Conservation (phyloP, 2,888 invertebrate genomes). For the Mythimna impura region DNA sequence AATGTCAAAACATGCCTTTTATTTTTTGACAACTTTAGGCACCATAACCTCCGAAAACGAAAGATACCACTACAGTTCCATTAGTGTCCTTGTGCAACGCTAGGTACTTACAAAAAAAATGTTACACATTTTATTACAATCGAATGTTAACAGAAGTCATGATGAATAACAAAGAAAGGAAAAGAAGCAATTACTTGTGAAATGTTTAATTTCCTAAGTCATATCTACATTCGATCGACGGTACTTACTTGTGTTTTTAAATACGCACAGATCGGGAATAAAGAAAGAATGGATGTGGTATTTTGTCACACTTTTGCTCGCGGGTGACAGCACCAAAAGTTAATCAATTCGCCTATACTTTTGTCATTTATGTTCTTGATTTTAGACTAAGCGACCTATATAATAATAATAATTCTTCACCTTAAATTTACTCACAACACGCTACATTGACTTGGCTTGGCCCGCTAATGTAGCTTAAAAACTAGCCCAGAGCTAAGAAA, state of each 20-base stretch:
- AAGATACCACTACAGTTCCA: neutral
- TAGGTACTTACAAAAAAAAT: neutral
- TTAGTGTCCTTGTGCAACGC: neutral
- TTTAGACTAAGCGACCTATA: no score
- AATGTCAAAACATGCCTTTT: no score
- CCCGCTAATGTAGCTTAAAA: no score
- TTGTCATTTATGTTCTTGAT: no score
- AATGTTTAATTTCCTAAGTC: constrained; percentile 75
- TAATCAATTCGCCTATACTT: no score
- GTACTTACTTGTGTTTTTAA: constrained; percentile 76
- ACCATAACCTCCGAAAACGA: neutral
- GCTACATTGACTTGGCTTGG: no score
- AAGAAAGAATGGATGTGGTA: constrained; percentile 55
- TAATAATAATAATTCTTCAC: no score
- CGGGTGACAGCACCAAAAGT: no score
- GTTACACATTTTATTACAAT: constrained; percentile 31
- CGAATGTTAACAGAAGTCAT: constrained; percentile 41
- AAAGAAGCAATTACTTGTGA: constrained; percentile 70
- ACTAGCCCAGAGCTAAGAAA: no score
- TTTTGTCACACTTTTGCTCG: neutral
- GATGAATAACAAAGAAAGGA: constrained; percentile 60
- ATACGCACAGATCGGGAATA: constrained; percentile 54
- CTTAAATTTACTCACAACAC: no score
- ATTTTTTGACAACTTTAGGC: no score
- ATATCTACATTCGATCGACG: constrained; percentile 76